Evolutionary conservation across 2,113 vertebrate species (phyloP).

Genomic region (Emydura subglobosa): DNA sequence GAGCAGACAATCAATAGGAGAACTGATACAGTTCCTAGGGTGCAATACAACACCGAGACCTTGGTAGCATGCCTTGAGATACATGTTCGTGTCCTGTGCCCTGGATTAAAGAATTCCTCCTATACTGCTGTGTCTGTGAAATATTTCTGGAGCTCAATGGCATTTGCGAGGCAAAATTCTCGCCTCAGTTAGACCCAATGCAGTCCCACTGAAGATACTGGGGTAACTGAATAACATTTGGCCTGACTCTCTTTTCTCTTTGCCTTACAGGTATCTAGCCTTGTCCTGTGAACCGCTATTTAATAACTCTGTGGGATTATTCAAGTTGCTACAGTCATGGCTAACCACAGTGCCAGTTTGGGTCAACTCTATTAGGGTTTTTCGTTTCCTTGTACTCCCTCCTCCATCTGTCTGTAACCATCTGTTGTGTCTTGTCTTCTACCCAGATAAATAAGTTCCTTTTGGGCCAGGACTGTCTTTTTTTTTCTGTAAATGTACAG

Average conservation of each 20-base stretch:
- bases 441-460: background rate
- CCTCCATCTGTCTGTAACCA: background rate
- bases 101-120: conserved; percentile 54
- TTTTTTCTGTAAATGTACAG: background rate
- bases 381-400: background rate
- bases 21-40: background rate
- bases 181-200: background rate
- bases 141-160: background rate
- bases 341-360: background rate
- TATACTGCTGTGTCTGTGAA: background rate
- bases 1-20: background rate
- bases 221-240: background rate
- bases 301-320: background rate
- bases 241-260: background rate
- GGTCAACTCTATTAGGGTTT: background rate
- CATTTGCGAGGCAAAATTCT: background rate
- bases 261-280: background rate
- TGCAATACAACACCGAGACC: background rate
- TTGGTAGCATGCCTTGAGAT: conserved; percentile 10
- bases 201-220: accelerated
- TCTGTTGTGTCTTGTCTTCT: background rate
- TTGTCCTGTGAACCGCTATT: background rate
- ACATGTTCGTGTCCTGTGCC: background rate
- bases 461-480: background rate
- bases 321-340: background rate